These are phyloP conservation scores for Margarornis squamiger DNA, from an alignment of 2,797 vertebrate genomes.

Conservation along the genomic window DNA sequence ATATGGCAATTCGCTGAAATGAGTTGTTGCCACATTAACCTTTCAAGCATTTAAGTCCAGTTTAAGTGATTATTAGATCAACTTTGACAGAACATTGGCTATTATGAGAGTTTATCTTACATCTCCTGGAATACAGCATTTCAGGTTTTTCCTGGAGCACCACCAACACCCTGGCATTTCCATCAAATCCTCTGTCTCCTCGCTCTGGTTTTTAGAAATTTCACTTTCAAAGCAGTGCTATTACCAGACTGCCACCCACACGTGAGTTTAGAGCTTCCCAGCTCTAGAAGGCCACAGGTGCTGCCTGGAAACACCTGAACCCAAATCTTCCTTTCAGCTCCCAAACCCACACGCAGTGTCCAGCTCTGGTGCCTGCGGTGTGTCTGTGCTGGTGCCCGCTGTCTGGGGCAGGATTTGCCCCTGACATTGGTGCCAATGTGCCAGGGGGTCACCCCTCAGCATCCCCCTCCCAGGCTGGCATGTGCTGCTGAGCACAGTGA, in stretches of 20 bases:
- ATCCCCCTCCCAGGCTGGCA: not conserved
- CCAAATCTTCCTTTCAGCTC: not conserved
- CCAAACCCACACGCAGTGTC: fast-evolving
- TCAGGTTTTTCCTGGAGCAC: not conserved
- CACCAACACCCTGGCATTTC: not conserved
- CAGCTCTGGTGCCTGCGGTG: fast-evolving
- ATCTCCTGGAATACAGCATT: not conserved
- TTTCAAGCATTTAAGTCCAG: not conserved
- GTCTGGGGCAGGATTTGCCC: not conserved
- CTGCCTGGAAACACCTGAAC: not conserved
- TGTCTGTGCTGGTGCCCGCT: fast-evolving
- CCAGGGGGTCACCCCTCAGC: not conserved
- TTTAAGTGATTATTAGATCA: conserved; percentile 37
- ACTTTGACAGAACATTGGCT: conserved; percentile 38
- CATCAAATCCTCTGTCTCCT: not conserved
- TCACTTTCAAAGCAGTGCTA: not conserved
- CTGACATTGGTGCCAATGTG: not conserved
- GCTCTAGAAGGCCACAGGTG: not conserved
- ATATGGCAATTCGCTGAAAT: not conserved
- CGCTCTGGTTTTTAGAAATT: not conserved
- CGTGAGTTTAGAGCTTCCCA: fast-evolving
- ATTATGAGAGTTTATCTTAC: not conserved
- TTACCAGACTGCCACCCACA: not conserved
- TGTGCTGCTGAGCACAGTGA: not conserved
- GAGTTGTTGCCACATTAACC: conserved; percentile 23